Conservation (phyloP, 2,888 invertebrate species). For the Tethea ocularis region DNA sequence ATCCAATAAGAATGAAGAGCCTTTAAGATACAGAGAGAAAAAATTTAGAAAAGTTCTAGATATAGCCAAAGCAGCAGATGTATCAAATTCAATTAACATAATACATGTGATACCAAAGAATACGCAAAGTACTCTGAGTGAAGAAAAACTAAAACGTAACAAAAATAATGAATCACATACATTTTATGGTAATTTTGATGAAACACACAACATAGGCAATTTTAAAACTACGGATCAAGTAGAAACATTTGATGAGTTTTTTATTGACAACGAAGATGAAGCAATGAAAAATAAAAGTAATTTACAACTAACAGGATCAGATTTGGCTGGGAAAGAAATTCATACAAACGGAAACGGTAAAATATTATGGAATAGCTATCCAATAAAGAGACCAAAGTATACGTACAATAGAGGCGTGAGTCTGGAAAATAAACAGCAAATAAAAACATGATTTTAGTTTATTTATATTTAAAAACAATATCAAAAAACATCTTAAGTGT, state of each 20-base stretch:
- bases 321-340: background rate
- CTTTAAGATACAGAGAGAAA: background rate
- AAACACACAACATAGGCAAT: background rate
- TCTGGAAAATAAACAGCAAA: background rate
- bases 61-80: background rate
- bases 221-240: background rate
- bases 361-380: conserved; percentile 7
- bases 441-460: background rate
- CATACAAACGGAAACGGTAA: background rate
- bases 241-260: background rate
- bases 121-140: background rate
- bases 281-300: background rate
- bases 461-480: too few species aligned
- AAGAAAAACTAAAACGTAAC: background rate
- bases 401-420: background rate
- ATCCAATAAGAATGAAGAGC: background rate
- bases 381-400: background rate
- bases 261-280: background rate
- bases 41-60: background rate
- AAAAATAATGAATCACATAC: background rate
- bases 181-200: background rate
- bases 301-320: background rate
- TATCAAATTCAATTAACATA: background rate
- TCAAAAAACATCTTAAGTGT: too few species aligned
- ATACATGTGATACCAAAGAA: background rate